Evolutionary conservation across 2,888 invertebrate genomes (phyloP).

Genomic region (Mimas tiliae): DNA sequence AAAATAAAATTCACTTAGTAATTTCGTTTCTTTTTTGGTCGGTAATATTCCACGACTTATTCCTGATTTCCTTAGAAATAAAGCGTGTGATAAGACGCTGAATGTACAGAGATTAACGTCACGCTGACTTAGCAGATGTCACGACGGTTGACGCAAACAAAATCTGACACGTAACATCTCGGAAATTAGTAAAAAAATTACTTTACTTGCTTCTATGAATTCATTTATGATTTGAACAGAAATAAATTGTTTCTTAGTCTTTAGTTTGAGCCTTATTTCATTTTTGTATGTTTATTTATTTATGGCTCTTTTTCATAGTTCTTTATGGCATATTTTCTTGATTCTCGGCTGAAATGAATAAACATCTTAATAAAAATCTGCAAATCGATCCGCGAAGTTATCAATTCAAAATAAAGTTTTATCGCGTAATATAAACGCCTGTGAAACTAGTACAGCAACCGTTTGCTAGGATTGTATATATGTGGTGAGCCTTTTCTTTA

Average conservation of each 20-base stretch:
- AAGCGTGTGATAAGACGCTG: conserved; percentile 50
- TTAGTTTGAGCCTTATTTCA: not conserved
- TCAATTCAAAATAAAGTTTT: no score
- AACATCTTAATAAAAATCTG: no score
- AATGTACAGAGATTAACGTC: conserved; percentile 57
- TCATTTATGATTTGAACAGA: not conserved
- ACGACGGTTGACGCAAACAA: conserved; percentile 41
- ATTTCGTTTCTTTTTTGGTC: not conserved
- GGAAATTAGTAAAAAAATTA: conserved; percentile 25
- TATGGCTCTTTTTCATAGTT: no score
- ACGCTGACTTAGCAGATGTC: conserved; percentile 55
- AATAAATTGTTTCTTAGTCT: not conserved
- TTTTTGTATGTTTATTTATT: no score
- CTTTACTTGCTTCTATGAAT: not conserved
- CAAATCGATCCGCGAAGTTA: no score
- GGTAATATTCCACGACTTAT: not conserved
- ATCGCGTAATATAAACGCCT: no score
- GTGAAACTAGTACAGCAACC: no score
- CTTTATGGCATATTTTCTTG: not conserved
- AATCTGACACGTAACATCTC: conserved; percentile 41
- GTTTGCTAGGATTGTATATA: no score
- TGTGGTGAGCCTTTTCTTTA: no score
- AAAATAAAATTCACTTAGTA: not conserved
- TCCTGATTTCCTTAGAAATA: conserved; percentile 34
- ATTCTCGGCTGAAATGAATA: not conserved